These are phyloP conservation scores for Bombus superbus DNA, from an alignment of 1,140 invertebrate genomes.

Conservation along the genomic window DNA sequence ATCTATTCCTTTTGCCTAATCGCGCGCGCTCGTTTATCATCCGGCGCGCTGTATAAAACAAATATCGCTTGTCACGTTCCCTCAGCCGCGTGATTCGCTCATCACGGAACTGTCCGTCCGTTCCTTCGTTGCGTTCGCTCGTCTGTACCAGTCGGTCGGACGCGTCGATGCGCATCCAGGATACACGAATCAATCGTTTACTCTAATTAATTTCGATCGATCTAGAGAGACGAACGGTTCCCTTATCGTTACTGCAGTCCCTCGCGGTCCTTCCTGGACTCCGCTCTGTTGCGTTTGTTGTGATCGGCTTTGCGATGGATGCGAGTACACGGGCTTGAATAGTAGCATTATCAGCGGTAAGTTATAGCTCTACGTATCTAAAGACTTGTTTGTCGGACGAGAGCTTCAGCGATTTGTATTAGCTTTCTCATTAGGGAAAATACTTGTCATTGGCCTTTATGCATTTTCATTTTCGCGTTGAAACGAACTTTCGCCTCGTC, in stretches of 20 bases:
- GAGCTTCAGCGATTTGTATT: background rate
- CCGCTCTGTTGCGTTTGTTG: background rate
- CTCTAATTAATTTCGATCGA: constrained; percentile 41
- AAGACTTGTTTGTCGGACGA: background rate
- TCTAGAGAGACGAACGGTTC: constrained; percentile 2
- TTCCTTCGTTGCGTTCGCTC: background rate
- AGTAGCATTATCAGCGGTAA: background rate
- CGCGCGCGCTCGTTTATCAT: constrained; percentile 55
- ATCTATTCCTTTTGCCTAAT: constrained; percentile 64
- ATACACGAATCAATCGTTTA: background rate
- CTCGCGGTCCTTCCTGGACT: background rate
- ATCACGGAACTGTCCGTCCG: constrained; percentile 20
- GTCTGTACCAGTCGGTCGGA: background rate
- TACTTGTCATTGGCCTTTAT: background rate
- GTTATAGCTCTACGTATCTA: background rate
- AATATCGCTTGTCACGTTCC: constrained; percentile 53
- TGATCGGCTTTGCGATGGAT: background rate
- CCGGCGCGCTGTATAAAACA: constrained; percentile 31
- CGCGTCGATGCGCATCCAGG: background rate
- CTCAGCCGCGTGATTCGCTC: constrained; percentile 31
- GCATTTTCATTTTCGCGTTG: background rate
- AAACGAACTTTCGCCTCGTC: background rate
- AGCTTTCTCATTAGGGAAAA: background rate
- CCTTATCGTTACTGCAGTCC: constrained; percentile 1
- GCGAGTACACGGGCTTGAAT: too few species aligned